phyloP scores from a whole-genome alignment of 2,888 invertebrate genomes.

The Enoplolaimus lenunculus region DNA sequence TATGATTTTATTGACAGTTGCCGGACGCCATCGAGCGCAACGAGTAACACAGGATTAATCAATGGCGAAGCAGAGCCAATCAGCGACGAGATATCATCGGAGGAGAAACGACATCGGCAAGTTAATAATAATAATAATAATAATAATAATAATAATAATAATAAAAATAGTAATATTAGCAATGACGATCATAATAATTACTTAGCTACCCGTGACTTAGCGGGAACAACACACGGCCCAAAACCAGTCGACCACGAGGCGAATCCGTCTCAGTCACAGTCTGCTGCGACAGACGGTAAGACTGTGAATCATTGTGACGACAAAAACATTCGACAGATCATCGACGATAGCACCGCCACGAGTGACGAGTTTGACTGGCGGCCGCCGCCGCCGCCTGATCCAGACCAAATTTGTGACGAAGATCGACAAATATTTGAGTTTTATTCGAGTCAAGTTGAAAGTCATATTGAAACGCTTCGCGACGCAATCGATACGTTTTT shows the following conservation, averaged over 20 bases:
- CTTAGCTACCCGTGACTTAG: too few relatives aligned
- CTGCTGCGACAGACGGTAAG: too few relatives aligned
- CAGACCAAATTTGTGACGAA: conserved; percentile 20
- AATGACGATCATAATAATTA: neutral
- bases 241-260: too few relatives aligned
- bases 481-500: conserved; percentile 82
- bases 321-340: too few relatives aligned
- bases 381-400: neutral
- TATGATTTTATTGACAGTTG: conserved; percentile 23
- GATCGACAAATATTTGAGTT: conserved; percentile 51
- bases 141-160: too few relatives aligned
- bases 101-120: too few relatives aligned
- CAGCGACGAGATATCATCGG: too few relatives aligned
- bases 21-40: conserved; percentile 24
- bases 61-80: too few relatives aligned
- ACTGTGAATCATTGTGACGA: too few relatives aligned
- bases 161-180: conserved; percentile 1
- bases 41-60: conserved; percentile 25
- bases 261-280: too few relatives aligned
- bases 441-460: conserved; percentile 70
- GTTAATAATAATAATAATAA: too few relatives aligned
- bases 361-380: neutral
- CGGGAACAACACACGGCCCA: too few relatives aligned
- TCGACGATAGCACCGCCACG: neutral
- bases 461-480: conserved; percentile 66